A percentile compares a stretch with the other conserved stretches of the same genome.
phyloP scores from a whole-genome alignment of 92 coral and sea anemone species.

The Montipora capitata region DNA sequence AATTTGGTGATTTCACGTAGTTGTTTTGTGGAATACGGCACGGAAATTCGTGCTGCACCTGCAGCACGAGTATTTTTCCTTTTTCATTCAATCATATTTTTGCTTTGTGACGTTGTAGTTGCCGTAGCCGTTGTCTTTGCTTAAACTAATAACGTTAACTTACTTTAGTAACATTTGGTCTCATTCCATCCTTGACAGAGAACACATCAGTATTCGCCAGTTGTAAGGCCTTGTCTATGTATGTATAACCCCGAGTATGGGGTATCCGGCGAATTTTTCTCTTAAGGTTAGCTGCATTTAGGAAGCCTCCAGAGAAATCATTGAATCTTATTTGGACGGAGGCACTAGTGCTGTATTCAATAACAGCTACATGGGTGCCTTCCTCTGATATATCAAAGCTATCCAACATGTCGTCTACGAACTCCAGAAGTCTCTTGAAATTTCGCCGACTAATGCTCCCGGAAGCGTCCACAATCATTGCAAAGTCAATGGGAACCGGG shows the following conservation, averaged over 20 bases:
- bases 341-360: constrained; percentile 23
- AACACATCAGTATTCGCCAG: constrained; percentile 30
- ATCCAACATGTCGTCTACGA: constrained; percentile 34
- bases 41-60: no score
- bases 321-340: constrained; percentile 12
- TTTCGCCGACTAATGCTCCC: constrained; percentile 74
- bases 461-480: constrained; percentile 73
- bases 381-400: constrained; percentile 37
- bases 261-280: not conserved
- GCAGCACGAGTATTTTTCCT: no score
- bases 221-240: constrained; percentile 34
- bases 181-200: constrained; percentile 33
- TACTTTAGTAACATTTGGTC: constrained; percentile 38
- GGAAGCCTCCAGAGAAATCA: constrained; percentile 8
- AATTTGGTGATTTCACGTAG: no score
- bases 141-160: no score
- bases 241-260: constrained; percentile 10
- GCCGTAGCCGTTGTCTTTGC: no score
- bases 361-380: constrained; percentile 36
- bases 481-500: constrained; percentile 71
- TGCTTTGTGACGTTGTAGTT: no score
- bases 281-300: constrained; percentile 34
- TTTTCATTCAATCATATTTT: no score
- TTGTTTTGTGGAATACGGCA: no score
- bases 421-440: constrained; percentile 35